Evolutionary conservation across 2,797 vertebrate genomes (phyloP), one percentile per base, ranked within the genome.

Genomic region (Eulemur coronatus): DNA sequence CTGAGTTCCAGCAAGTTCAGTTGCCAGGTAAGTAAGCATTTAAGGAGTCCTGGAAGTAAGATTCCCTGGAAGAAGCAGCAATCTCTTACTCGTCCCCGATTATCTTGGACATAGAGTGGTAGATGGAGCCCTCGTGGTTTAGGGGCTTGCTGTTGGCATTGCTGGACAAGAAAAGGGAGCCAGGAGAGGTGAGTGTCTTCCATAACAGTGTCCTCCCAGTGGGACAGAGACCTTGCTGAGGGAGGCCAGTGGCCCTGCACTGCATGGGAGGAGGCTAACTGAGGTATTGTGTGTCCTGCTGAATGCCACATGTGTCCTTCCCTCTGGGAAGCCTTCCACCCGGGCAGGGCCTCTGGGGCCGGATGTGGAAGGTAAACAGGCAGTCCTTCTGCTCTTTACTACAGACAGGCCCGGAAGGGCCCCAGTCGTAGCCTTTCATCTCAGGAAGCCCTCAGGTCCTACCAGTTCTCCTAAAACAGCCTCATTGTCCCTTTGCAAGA

Each of bases 321-420:
- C 95, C 82, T 84, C 46, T 87, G 85, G 94, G 89, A 84, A 89
- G 50, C 69, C 70, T 80, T 63, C 73, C 33, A 75, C 48, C 75
- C 3, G 0, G 30, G 43, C 76, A 78, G 67, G 50, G 72, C 81
- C 55, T 90, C 61, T 4, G 22, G 24, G 90, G 30, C 91, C 84
- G 73, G 93, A 97, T 84, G 67, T 82, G 38, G 43, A 95, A 95
- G 79, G 89, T 90, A 88, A 94, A 98, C 87, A 94, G 81, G 46
- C 94, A 96, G 93, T 43, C 72, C 55, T 89, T 85, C 61, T 95
- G 70, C 86, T 82, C 79, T 88, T 61, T 38, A 43, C 72, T 30
- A 7, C 67, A 89, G 69, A 92, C 38, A 73, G 65, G 63, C 81
- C 90, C 7, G 41, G 94, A 94, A 97, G 75, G 88, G 91, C 72